Conservation (phyloP, 2,888 invertebrate genomes). For the Noctua pronuba region DNA sequence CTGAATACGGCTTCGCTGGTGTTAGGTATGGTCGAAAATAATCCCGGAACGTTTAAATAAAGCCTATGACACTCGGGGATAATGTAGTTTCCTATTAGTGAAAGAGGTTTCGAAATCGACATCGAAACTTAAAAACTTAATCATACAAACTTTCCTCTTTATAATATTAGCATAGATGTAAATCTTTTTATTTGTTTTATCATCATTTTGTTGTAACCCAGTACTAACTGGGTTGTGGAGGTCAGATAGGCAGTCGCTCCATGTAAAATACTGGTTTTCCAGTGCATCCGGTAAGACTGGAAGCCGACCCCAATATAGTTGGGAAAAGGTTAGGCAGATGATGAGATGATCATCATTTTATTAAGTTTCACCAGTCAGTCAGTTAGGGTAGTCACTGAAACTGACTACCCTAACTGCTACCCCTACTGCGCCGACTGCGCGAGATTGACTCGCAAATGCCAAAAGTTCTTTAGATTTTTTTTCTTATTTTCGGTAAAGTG, state of each 20-base stretch:
- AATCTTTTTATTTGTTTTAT: not conserved
- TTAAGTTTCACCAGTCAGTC: no score
- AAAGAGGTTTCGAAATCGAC: not conserved
- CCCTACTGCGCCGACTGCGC: no score
- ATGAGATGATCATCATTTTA: no score
- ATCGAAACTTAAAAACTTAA: not conserved
- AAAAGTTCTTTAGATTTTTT: not conserved
- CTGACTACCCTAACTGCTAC: not conserved
- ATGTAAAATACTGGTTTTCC: no score
- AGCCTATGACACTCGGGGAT: not conserved
- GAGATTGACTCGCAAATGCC: not conserved
- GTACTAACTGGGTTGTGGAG: no score
- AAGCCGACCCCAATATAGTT: no score
- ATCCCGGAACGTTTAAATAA: not conserved
- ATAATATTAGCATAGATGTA: not conserved
- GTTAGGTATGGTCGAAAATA: not conserved
- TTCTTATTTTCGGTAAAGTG: not conserved
- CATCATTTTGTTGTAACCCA: no score
- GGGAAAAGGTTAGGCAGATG: no score
- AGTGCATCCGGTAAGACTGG: no score
- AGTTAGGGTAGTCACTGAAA: no score
- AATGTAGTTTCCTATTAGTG: not conserved
- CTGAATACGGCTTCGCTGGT: not conserved
- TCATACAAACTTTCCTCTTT: not conserved
- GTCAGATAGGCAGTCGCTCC: no score